Evolutionary conservation across 2,113 vertebrate species (phyloP), one percentile per base, ranked within the genome.

Genomic region (Ailuropoda melanoleuca): DNA sequence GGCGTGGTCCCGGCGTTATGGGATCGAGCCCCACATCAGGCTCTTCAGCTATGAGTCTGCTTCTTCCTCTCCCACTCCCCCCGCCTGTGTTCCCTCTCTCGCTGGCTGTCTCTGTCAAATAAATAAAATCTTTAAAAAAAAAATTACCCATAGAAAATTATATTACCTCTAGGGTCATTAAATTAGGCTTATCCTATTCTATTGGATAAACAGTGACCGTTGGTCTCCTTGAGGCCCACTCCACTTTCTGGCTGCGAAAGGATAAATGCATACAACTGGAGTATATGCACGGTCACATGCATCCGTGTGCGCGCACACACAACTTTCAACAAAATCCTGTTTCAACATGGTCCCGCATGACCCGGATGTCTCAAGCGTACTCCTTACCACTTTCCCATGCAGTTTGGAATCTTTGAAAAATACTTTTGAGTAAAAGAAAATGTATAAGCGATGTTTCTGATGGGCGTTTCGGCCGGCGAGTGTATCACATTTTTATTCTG

Each of bases 381-480:
- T 23, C 1, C 18, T 21, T 43, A 58, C 34, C 75, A 62, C 81
- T 68, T 9, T 64, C 58, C 64, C 24, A 15, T 10, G 43, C 24
- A 75, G 84, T 11, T 8, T 93, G 56, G 80, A 60, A 74, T 92
- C 96, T 91, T 58, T 34, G 58, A 77, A 85, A 12, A 80, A 81
- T 43, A 72, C 10, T 77, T 13, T 86, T 87, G 68, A 18, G 8
- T 81, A 93, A 43, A 70, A 88, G 80, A 60, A 93, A 96, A 82
- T 60, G 66, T 26, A 0, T 53, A 56, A 87, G 92, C 34, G 50
- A n/a, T 37, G 21, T 81, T 70, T 78, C 39, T 68, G 90, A 74
- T 12, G 60, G 64, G 4, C 70, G 68, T 87, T 97, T 68, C 92
- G 87, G 92, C 56, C 85, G 58, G 96, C 80, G 93, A 97, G 62